These are phyloP conservation scores for Vireo altiloquus DNA, from an alignment of 2,113 vertebrate genomes.

Conservation along the genomic window DNA sequence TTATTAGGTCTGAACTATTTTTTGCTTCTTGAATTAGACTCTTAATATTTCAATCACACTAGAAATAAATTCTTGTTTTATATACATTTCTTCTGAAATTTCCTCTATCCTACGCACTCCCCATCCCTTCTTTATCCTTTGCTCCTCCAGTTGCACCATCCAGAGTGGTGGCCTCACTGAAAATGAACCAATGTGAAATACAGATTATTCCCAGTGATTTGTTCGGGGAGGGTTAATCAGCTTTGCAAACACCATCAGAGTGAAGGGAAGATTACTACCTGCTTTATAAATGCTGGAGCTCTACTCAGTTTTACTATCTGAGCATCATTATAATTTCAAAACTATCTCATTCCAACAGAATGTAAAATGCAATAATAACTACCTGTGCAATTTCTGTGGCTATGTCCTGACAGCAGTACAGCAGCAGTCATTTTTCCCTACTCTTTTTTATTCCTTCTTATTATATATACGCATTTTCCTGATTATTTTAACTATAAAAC, in stretches of 20 bases:
- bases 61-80: neutral
- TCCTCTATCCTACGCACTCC: rapidly evolving
- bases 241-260: neutral
- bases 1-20: neutral
- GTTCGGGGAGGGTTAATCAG: neutral
- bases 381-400: neutral
- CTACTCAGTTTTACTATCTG: neutral
- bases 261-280: neutral
- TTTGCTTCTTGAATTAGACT: neutral
- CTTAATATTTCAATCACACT: neutral
- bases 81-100: neutral
- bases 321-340: slow-evolving; percentile 8
- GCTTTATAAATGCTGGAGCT: neutral
- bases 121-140: neutral
- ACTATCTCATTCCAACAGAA: slow-evolving; percentile 10
- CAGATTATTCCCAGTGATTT: neutral
- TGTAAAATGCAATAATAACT: slow-evolving; percentile 1
- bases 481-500: neutral
- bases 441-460: neutral
- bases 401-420: neutral
- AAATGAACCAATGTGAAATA: neutral
- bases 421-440: neutral
- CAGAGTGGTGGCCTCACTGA: neutral
- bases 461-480: neutral
- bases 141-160: neutral